These are phyloP conservation scores for Typhlichthys eigenmanni DNA, from an alignment of 2,797 vertebrate genomes.

Conservation along the genomic window DNA sequence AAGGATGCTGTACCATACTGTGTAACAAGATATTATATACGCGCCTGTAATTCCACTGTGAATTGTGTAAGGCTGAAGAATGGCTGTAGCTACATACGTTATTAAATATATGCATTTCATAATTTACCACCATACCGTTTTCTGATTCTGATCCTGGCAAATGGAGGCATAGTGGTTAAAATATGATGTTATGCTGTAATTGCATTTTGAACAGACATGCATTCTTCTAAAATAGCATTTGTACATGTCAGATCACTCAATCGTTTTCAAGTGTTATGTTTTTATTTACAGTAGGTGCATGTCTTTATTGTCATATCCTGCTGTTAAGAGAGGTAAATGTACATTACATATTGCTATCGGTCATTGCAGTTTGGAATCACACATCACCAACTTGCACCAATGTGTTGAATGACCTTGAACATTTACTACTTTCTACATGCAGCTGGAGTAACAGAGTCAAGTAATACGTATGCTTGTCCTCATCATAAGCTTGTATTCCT, in stretches of 20 bases:
- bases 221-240: too few relatives aligned
- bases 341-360: slow-evolving; percentile 33
- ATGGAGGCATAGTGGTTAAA: too few relatives aligned
- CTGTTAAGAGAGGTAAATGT: neutral
- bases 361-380: slow-evolving; percentile 57
- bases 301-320: neutral
- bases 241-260: too few relatives aligned
- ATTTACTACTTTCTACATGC: slow-evolving; percentile 16
- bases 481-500: slow-evolving; percentile 38
- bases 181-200: too few relatives aligned
- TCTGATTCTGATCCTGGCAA: too few relatives aligned
- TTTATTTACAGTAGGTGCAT: too few relatives aligned
- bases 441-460: slow-evolving; percentile 27
- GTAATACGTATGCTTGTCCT: slow-evolving; percentile 29
- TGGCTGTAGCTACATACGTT: neutral
- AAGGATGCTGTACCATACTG: neutral
- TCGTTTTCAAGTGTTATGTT: too few relatives aligned
- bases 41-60: neutral
- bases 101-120: neutral
- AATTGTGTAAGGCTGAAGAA: neutral
- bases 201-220: too few relatives aligned
- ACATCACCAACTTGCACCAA: slow-evolving; percentile 16
- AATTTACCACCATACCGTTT: too few relatives aligned
- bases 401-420: slow-evolving; percentile 59
- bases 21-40: neutral